A percentile compares a stretch with the other conserved stretches of the same genome.
Evolutionary conservation across 92 coral and sea anemone species (phyloP).

Genomic region (Ricordea florida): DNA sequence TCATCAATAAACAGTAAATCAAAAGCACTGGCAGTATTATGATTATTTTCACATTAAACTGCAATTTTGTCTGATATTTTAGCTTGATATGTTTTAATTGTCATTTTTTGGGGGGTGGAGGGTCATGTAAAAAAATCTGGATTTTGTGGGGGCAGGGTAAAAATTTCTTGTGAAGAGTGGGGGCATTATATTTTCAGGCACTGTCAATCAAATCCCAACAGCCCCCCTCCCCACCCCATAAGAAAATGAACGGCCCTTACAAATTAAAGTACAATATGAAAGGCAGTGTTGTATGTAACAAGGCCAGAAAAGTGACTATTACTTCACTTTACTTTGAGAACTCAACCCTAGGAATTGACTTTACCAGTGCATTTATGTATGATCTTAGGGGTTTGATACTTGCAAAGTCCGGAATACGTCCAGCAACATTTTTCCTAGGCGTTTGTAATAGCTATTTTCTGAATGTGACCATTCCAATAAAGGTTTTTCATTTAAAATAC

Average conservation of each 20-base stretch:
- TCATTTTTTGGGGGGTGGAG: not conserved
- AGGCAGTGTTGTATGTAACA: not conserved
- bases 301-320: not conserved
- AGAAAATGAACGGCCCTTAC: not conserved
- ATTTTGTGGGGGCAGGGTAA: not conserved
- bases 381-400: too few species aligned
- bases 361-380: too few species aligned
- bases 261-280: not conserved
- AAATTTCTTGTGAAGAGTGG: not conserved
- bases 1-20: not conserved
- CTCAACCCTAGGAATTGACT: not conserved
- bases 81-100: not conserved
- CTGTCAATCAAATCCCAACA: not conserved
- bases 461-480: too few species aligned
- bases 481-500: too few species aligned
- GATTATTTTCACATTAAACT: not conserved
- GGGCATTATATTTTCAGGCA: not conserved
- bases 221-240: not conserved
- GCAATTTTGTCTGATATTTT: not conserved
- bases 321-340: not conserved
- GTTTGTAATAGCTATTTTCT: too few species aligned
- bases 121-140: not conserved
- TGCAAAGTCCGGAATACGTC: too few species aligned
- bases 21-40: not conserved
- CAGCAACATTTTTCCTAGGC: too few species aligned